Evolutionary conservation across 2,797 vertebrate genomes (phyloP), one percentile per base, ranked within the genome.

Genomic region (Sebastes matsubarae): DNA sequence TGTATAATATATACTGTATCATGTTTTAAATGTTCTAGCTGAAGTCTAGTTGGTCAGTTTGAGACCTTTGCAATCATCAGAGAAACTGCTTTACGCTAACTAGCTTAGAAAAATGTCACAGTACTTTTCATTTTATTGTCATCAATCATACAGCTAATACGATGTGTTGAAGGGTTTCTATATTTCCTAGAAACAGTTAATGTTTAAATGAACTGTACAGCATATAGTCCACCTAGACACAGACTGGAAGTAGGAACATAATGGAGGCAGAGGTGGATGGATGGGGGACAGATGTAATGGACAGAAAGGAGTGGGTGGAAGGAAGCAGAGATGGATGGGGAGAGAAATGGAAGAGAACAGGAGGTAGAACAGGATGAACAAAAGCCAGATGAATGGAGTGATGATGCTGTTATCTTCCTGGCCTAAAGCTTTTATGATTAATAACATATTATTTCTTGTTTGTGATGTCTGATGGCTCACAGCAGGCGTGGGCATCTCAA

Each of bases 371-470:
- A 50, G 69, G 73, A 52, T 29, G 58, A 8, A 46, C 73, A 66
- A 77, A 59, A 68, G 20, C 13, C 64, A 67, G 77, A 84, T 72
- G 32, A 82, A 85, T 77, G 32, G 34, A 75, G 50, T 54, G 73
- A 88, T 89, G 52, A 88, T 82, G 76, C 29, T 24, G 75, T 65
- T 75, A 77, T 66, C 69, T 75, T 71, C 25, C 59, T 52, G 32
- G 24, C 29, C 38, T 58, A 18, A 70, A 81, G 77, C 83, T 57
- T 74, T 79, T 77, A 68, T 74, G 63, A 86, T 36, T 75, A 58
- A 82, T 77, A 78, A 88, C 34, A 54, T 20, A 32, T 77, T 78
- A 30, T 60, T 60, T 70, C 60, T 38, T 64, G 34, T 67, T 74
- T 72, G 52, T 13, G 13, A 75, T 32, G 50, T 66, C 57, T 65